Evolutionary conservation across 2,797 vertebrate species (phyloP).

Genomic region (Babyrousa celebensis): DNA sequence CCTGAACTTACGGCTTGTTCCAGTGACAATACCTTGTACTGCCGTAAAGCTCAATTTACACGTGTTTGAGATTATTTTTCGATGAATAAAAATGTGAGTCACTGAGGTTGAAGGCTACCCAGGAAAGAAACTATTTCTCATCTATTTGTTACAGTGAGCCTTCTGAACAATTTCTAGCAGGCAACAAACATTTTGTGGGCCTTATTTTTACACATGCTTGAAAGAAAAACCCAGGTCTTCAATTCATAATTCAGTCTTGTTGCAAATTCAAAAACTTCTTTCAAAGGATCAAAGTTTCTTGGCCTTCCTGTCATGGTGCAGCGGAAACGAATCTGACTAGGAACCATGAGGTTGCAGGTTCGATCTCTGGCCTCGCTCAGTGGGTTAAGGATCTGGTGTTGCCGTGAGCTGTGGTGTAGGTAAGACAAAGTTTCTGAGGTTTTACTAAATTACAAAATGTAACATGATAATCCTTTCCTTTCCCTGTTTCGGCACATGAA

Average conservation of each 20-base stretch:
- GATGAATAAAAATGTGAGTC: slow-evolving; percentile 57
- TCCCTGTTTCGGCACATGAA: slow-evolving; percentile 12
- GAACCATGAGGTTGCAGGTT: too few species aligned
- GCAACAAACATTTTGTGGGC: neutral
- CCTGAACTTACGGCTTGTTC: neutral
- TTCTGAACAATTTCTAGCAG: slow-evolving; percentile 11
- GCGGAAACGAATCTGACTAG: too few species aligned
- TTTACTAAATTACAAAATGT: slow-evolving; percentile 66
- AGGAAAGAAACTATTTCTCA: slow-evolving; percentile 57
- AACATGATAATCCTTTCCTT: neutral
- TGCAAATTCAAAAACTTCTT: slow-evolving; percentile 51
- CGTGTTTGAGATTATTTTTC: neutral
- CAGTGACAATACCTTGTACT: neutral
- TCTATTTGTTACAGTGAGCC: neutral
- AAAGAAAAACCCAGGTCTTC: slow-evolving; percentile 53
- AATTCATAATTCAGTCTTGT: slow-evolving; percentile 46
- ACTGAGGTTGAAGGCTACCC: neutral
- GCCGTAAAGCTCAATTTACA: neutral
- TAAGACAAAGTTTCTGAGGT: slow-evolving; percentile 10
- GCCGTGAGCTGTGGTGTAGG: too few species aligned
- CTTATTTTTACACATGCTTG: slow-evolving; percentile 30
- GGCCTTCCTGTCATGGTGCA: too few species aligned
- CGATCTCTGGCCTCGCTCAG: too few species aligned
- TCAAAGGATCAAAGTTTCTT: slow-evolving; percentile 39
- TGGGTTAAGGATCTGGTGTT: too few species aligned